phyloP scores from a whole-genome alignment of 2,888 invertebrate species.

The Volucella bombylans region DNA sequence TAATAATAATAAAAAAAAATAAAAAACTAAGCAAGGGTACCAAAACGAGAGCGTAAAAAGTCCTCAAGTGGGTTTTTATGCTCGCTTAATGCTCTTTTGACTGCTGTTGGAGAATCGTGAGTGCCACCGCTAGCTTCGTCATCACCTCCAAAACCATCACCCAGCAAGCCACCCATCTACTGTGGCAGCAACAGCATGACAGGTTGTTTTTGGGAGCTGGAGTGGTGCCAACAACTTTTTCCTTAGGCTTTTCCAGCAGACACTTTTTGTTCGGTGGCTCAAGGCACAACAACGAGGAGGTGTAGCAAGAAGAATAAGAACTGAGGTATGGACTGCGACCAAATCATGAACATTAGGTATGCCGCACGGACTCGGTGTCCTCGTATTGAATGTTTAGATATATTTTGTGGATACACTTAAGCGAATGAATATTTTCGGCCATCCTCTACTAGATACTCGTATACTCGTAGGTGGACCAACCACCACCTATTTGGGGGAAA shows the following conservation, averaged over 20 bases:
- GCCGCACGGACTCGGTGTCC: constrained; percentile 63
- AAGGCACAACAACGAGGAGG: not conserved
- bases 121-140: constrained; percentile 47
- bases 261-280: constrained; percentile 46
- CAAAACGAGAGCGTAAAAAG: constrained; percentile 69
- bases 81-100: constrained; percentile 74
- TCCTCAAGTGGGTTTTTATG: constrained; percentile 74
- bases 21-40: not conserved
- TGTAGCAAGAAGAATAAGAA: constrained; percentile 15
- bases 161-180: constrained; percentile 10
- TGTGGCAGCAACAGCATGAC: constrained; percentile 35
- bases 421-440: constrained; percentile 67
- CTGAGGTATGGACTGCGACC: constrained; percentile 44
- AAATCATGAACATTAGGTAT: constrained; percentile 67
- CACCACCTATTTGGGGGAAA: constrained; percentile 29
- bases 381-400: constrained; percentile 61
- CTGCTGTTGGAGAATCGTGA: constrained; percentile 65
- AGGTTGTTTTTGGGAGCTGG: constrained; percentile 61
- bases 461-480: not conserved
- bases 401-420: constrained; percentile 71
- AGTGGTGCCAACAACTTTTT: constrained; percentile 72
- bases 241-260: constrained; percentile 64
- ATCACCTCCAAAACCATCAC: constrained; percentile 23
- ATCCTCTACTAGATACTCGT: constrained; percentile 18
- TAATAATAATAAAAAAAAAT: constrained; percentile 30